A percentile compares a stretch with the other conserved stretches of the same genome.
phyloP scores from a whole-genome alignment of 2,888 invertebrate species.

The Physocephala rufipes region DNA sequence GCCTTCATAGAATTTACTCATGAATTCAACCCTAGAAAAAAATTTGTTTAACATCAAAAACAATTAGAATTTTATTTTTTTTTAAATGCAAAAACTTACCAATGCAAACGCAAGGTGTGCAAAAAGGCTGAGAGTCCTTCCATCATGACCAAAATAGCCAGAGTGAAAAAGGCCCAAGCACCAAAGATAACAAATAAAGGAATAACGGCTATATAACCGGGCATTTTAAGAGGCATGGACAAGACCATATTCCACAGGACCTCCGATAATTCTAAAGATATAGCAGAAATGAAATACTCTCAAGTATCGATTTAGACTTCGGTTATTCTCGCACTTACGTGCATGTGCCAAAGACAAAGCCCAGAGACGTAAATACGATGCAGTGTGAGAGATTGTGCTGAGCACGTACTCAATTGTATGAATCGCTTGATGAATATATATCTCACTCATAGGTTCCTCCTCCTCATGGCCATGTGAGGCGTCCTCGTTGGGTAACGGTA shows the following conservation, averaged over 20 bases:
- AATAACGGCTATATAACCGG: slow-evolving; percentile 76
- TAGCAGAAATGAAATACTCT: not conserved
- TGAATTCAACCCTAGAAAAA: slow-evolving; percentile 86
- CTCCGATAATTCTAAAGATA: slow-evolving; percentile 77
- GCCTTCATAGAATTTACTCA: slow-evolving; percentile 92
- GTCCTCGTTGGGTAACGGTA: slow-evolving; percentile 53
- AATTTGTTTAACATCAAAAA: not conserved
- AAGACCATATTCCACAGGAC: slow-evolving; percentile 97
- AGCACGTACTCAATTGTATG: slow-evolving; percentile 97
- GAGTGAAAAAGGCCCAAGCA: slow-evolving; percentile 90
- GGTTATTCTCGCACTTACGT: slow-evolving; percentile 72
- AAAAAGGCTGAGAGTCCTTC: slow-evolving; percentile 99
- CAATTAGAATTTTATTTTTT: not conserved
- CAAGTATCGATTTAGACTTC: not conserved
- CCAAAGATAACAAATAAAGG: slow-evolving; percentile 86
- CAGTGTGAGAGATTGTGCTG: slow-evolving; percentile 96
- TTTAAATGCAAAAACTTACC: slow-evolving; percentile 69
- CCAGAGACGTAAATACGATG: slow-evolving; percentile 96
- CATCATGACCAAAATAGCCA: slow-evolving; percentile 97
- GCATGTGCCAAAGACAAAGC: slow-evolving; percentile 95
- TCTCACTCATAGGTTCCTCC: slow-evolving; percentile 81
- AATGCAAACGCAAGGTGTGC: slow-evolving; percentile 97
- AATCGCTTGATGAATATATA: slow-evolving; percentile 93
- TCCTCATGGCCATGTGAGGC: slow-evolving; percentile 63
- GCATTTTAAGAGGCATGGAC: slow-evolving; percentile 75